Evolutionary conservation across 2,113 vertebrate species (phyloP), one percentile per base, ranked within the genome.

Genomic region (Suricata suricatta): DNA sequence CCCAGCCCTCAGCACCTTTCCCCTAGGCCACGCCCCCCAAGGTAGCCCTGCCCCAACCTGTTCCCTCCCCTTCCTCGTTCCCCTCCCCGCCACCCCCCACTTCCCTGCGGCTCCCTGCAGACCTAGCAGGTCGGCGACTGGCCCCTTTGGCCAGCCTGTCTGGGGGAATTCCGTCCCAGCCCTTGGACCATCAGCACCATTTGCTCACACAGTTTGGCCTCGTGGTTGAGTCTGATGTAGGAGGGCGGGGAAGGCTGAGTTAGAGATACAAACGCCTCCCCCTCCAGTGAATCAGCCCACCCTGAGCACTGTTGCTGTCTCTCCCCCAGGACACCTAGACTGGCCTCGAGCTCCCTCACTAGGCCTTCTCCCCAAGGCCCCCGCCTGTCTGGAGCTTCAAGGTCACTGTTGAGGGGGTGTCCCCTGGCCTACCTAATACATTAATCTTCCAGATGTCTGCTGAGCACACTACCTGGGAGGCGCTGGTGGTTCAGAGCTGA

Each of bases 121-220:
- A 79, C 91, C 82, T 57, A 33, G 76, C 69, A 89, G 86, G 80
- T 66, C 7, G 5, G 71, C 2, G 54, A 57, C 64, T 1, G 27
- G 82, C 54, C 97, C 88, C 97, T 97, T 97, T 97, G 97, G 95
- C 82, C 89, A 35, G 85, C 63, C 96, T 88, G 95, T 98, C 97
- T 98, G 72, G 86, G 82, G 52, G 60, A 88, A 84, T 97, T 97
- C 94, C 31, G n/a, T 97, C 90, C 64, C 1, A 7, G 74, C 77
- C 44, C 95, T 88, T 9, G 95, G 50, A 63, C 93, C 88, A 17
- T 80, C 64, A 63, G 93, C 83, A 90, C 97, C 98, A 97, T 98
- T 97, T 98, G 98, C 93, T 97, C 97, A 80, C 95, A 96, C 98
- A 97, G 97, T 98, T 98, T 98, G 98, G 96, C 84, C 91, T 96